These are phyloP conservation scores for Sesamia inferens DNA, from an alignment of 2,888 invertebrate genomes.

Conservation along the genomic window DNA sequence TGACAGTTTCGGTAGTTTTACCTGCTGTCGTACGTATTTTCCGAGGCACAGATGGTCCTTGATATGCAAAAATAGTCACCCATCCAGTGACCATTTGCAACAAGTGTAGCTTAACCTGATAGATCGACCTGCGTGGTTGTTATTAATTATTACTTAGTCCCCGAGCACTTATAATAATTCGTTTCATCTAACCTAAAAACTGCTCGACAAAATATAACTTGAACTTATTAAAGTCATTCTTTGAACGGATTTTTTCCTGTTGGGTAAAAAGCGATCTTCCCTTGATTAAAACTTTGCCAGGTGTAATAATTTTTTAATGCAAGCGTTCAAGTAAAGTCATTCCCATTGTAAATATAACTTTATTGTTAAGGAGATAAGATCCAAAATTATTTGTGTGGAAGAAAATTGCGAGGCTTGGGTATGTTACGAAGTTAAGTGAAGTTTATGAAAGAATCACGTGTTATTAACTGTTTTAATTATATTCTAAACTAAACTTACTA, in stretches of 20 bases:
- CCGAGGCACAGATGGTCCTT: no score
- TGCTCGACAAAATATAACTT: conserved; percentile 6
- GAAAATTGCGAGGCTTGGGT: conserved; percentile 39
- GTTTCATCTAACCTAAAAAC: not conserved
- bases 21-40: no score
- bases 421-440: conserved; percentile 41
- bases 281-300: conserved; percentile 62
- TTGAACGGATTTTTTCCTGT: conserved; percentile 34
- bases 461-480: conserved; percentile 33
- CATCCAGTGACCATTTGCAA: no score
- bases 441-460: conserved; percentile 30
- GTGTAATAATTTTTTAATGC: conserved; percentile 57
- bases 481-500: no score
- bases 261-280: conserved; percentile 29
- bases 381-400: conserved; percentile 17
- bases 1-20: no score
- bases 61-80: no score
- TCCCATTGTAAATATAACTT: conserved; percentile 33
- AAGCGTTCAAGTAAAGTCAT: conserved; percentile 34
- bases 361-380: not conserved
- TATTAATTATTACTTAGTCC: no score
- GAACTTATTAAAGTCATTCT: conserved; percentile 16
- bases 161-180: not conserved
- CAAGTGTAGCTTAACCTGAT: no score
- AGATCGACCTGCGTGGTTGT: no score